Conservation (phyloP, 2,888 invertebrate genomes). For the Mallateleia sp. region DNA sequence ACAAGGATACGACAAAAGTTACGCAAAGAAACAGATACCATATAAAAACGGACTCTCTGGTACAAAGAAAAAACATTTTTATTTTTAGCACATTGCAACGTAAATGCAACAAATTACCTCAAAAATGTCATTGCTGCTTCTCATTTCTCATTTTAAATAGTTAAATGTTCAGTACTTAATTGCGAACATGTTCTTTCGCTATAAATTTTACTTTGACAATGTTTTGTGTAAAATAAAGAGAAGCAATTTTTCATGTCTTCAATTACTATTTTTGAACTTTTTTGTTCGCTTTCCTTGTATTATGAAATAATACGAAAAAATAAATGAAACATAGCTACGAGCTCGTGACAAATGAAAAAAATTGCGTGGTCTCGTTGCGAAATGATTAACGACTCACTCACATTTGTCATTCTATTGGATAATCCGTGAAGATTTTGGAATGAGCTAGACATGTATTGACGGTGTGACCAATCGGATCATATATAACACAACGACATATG, state of each 20-base stretch:
- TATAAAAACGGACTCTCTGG: constrained; percentile 64
- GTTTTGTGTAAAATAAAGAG: no score
- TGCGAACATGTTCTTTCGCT: no score
- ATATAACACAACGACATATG: constrained; percentile 15
- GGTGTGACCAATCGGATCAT: constrained; percentile 30
- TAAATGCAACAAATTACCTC: background rate
- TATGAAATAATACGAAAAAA: constrained; percentile 36
- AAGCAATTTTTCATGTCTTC: background rate
- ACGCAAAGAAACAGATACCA: constrained; percentile 71
- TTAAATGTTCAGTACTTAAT: background rate
- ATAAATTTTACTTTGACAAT: no score
- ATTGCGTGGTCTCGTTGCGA: constrained; percentile 55
- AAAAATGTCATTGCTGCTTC: background rate
- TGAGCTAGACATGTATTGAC: constrained; percentile 38
- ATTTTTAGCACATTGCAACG: constrained; percentile 16
- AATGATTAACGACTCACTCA: constrained; percentile 78
- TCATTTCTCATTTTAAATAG: background rate
- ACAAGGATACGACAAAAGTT: constrained; percentile 48
- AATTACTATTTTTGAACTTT: constrained; percentile 1
- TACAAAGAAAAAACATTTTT: constrained; percentile 71
- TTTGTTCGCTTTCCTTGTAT: constrained; percentile 23
- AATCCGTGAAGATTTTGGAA: constrained; percentile 52
- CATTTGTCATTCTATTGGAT: constrained; percentile 61
- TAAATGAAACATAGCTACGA: constrained; percentile 35
- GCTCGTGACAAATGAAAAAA: constrained; percentile 77